Conservation (phyloP, 2,113 vertebrate genomes). For the Cyprinus carpio region DNA sequence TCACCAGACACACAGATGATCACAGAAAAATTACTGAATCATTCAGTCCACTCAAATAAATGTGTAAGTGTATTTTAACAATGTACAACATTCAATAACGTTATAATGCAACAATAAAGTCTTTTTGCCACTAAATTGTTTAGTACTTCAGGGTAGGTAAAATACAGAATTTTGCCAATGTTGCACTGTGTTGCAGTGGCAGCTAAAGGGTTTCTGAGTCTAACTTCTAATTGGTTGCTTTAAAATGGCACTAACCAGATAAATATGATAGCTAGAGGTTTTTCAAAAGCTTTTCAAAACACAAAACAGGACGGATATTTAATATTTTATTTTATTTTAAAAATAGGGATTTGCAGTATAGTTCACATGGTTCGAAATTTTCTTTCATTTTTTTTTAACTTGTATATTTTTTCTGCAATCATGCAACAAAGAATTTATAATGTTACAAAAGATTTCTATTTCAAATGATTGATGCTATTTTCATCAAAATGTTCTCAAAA, state of each 20-base stretch:
- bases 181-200: background rate
- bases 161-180: background rate
- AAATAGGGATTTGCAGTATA: background rate
- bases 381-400: background rate
- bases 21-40: slow-evolving; percentile 6
- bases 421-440: background rate
- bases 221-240: background rate
- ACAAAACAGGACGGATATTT: background rate
- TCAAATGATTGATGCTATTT: background rate
- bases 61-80: background rate
- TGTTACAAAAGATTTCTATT: background rate
- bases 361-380: background rate
- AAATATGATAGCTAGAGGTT: background rate
- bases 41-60: background rate
- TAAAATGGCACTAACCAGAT: slow-evolving; percentile 5
- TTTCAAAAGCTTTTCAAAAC: slow-evolving; percentile 3
- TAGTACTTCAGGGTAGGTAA: background rate
- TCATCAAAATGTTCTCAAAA: background rate
- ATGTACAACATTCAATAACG: background rate
- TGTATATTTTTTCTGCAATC: background rate
- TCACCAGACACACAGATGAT: slow-evolving; percentile 18
- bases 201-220: background rate
- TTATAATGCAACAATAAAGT: background rate
- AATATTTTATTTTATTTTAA: too few relatives aligned
- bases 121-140: background rate